Evolutionary conservation across 2,113 vertebrate genomes (phyloP).

Genomic region (Galemys pyrenaicus): DNA sequence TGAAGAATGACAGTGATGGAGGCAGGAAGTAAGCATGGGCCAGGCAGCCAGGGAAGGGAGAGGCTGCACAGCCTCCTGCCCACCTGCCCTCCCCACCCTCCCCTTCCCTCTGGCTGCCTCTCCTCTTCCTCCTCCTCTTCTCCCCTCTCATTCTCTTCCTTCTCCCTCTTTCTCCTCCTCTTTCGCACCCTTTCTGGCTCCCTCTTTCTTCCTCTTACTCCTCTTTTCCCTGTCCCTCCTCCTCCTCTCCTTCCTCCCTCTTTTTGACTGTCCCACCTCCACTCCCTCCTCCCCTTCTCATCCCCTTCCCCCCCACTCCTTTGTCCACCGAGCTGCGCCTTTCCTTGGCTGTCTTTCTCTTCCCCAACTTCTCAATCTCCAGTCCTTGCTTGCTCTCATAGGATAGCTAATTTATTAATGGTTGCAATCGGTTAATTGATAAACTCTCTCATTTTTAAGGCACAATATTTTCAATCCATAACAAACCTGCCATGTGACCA

Average conservation of each 20-base stretch:
- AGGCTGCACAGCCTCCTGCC: too few relatives aligned
- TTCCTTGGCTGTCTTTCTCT: neutral
- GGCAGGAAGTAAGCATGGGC: neutral
- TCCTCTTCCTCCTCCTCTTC: accelerated
- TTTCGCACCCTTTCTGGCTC: accelerated
- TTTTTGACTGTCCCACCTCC: too few relatives aligned
- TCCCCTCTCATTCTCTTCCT: accelerated
- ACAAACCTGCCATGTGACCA: too few relatives aligned
- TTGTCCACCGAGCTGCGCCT: neutral
- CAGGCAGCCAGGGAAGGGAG: neutral
- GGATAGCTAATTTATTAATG: too few relatives aligned
- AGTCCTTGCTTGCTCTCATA: neutral
- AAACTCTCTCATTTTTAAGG: neutral
- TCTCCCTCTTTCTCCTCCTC: accelerated
- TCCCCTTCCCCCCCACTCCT: neutral
- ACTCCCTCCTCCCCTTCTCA: neutral
- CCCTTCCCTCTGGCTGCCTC: neutral
- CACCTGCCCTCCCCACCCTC: too few relatives aligned
- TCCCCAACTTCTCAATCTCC: neutral
- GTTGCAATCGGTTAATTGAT: accelerated
- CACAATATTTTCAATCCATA: too few relatives aligned
- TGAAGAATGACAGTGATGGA: neutral
- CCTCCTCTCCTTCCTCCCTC: neutral
- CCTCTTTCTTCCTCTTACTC: neutral
- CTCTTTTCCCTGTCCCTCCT: accelerated